Evolutionary conservation across 2,888 invertebrate species (phyloP).

Genomic region (Dryocosmus kuriphilus): DNA sequence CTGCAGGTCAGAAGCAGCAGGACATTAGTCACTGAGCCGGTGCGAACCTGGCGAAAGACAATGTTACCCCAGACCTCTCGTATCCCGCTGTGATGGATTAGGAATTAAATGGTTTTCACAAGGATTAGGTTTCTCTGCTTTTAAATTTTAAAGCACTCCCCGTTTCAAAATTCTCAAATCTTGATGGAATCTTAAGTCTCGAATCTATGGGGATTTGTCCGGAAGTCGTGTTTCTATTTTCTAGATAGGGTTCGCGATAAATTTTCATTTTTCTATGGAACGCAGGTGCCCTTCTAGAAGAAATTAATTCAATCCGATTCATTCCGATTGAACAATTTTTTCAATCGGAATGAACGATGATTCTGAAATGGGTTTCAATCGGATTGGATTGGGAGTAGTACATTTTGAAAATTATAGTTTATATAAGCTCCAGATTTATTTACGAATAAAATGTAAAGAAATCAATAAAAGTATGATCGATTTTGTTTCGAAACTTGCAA

Average conservation of each 20-base stretch:
- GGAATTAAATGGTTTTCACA: slow-evolving; percentile 74
- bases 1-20: slow-evolving; percentile 48
- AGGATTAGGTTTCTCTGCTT: slow-evolving; percentile 66
- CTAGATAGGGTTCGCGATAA: slow-evolving; percentile 1
- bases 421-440: too few relatives aligned
- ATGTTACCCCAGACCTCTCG: slow-evolving; percentile 50
- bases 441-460: too few relatives aligned
- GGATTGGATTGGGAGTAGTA: too few relatives aligned
- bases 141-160: slow-evolving; percentile 13
- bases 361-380: too few relatives aligned
- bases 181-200: slow-evolving; percentile 28
- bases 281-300: neutral
- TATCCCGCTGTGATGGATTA: slow-evolving; percentile 68
- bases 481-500: too few relatives aligned
- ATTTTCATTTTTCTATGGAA: neutral
- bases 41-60: slow-evolving; percentile 59
- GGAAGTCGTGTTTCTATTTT: slow-evolving; percentile 59
- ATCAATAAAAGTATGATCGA: too few relatives aligned
- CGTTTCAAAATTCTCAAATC: slow-evolving; percentile 13
- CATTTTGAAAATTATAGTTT: too few relatives aligned
- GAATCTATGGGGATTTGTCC: slow-evolving; percentile 22
- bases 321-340: too few relatives aligned
- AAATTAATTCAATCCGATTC: too few relatives aligned
- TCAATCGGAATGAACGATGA: too few relatives aligned
- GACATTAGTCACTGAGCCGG: slow-evolving; percentile 58